Evolutionary conservation across 2,113 vertebrate species (phyloP).

Genomic region (Daphoenositta chrysoptera): DNA sequence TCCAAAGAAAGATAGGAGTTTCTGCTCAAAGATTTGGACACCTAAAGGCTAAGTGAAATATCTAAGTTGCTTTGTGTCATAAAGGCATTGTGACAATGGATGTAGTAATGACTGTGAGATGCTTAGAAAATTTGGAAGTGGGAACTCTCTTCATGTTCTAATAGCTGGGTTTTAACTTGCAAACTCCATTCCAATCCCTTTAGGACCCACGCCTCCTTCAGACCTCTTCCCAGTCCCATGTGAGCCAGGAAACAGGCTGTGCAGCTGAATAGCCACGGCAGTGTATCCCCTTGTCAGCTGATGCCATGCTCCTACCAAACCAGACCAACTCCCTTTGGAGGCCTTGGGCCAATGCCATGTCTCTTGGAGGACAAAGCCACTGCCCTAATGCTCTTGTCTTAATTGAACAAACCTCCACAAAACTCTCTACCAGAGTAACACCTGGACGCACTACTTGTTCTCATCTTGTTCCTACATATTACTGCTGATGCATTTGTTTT

Average conservation of each 20-base stretch:
- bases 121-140: neutral
- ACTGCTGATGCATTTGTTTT: constrained; percentile 40
- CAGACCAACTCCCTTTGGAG: neutral
- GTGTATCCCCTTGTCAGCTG: neutral
- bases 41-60: neutral
- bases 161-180: neutral
- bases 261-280: neutral
- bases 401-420: neutral
- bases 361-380: neutral
- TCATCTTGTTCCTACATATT: neutral
- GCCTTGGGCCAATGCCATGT: neutral
- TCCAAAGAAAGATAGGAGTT: neutral
- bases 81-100: neutral
- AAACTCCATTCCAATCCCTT: neutral
- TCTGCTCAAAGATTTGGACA: neutral
- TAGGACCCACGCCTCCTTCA: neutral
- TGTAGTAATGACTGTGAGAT: neutral
- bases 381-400: neutral
- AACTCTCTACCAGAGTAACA: neutral
- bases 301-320: neutral
- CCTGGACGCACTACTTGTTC: neutral
- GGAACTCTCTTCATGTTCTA: neutral
- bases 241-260: neutral
- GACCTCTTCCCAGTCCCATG: neutral
- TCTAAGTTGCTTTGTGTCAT: neutral